Evolutionary conservation across 1,140 invertebrate genomes (phyloP).

Genomic region (Rhagoletis pomonella): DNA sequence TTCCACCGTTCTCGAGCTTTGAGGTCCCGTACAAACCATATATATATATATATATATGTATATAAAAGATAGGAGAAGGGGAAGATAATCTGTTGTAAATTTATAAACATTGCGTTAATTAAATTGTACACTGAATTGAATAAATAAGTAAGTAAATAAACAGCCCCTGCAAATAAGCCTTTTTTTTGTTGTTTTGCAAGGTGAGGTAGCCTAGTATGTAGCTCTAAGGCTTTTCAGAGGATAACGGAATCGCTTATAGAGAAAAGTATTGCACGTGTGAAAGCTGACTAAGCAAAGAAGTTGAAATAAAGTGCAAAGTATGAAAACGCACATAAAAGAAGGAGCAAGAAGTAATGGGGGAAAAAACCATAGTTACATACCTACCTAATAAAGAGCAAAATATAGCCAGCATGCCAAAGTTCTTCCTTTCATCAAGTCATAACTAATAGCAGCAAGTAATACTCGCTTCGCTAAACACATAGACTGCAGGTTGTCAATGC

Average conservation of each 20-base stretch:
- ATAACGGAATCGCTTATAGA: not conserved
- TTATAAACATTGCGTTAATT: too few relatives aligned
- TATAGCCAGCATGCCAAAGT: too few relatives aligned
- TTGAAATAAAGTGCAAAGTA: slow-evolving; percentile 6
- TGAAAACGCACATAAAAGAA: not conserved
- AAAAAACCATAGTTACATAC: not conserved
- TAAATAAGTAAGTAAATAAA: too few relatives aligned
- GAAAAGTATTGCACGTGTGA: not conserved
- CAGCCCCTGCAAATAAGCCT: too few relatives aligned
- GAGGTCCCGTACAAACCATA: too few relatives aligned
- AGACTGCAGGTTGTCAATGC: not conserved
- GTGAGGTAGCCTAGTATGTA: not conserved
- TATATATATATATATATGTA: too few relatives aligned
- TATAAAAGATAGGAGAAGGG: too few relatives aligned
- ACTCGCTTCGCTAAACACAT: not conserved
- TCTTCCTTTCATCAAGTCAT: too few relatives aligned
- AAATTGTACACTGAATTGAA: too few relatives aligned
- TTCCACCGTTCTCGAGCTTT: too few relatives aligned
- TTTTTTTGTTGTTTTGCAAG: too few relatives aligned
- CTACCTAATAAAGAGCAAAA: not conserved
- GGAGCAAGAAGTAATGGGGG: not conserved
- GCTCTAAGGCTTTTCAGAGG: not conserved
- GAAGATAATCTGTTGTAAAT: too few relatives aligned
- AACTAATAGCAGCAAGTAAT: not conserved
- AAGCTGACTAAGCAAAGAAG: not conserved